Base-by-base conservation (phyloP, 2,113 vertebrate genomes). In the Connochaetes taurinus region DNA sequence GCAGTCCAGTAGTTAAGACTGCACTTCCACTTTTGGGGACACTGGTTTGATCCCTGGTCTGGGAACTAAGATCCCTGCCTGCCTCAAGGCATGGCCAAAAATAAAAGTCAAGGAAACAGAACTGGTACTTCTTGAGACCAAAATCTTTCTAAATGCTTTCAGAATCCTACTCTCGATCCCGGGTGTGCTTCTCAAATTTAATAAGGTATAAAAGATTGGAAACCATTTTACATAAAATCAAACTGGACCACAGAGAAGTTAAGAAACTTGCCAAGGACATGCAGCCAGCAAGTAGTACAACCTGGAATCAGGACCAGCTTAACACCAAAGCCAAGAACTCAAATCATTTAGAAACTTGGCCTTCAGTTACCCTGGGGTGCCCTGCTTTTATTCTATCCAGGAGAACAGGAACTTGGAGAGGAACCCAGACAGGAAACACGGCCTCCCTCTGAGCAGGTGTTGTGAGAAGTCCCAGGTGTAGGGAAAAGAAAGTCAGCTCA, bases 211-310 rank as follows among this genome's bases (percentile, higher is more conserved):
- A 92, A 78, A 16, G 25, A 86, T 23, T 52, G 15, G 78, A 93
- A 82, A 64, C 57, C 12, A 40, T 25, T 15, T 23, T 10, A 45
- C 47, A 91, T 58, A 33, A 95, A 92, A 96, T 87, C 80, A 91
- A 71, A 83, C 60, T 36, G n/a, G 36, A 85, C 31, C 40, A 21
- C 40, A 29, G 84, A 60, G 91, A 92, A 40, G 71, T 57, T 19
- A 50, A 29, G 53, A 86, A 82, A 78, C 43, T 36, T 62, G 27
- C 53, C n/a, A 21, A 86, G 60, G 23, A 83, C 16, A 58, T 45
- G 33, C 19, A 78, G 33, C 74, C 74, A 31, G n/a, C 53, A 96
- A 55, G n/a, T 23, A 5, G 16, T 2, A n/a, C 43, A 53, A 12
- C 60, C 36, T 83, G 57, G 47, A 71, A 83, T 21, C 78, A 27